Conservation (phyloP, 1,140 invertebrate species). For the Rhizoglyphus robini region DNA sequence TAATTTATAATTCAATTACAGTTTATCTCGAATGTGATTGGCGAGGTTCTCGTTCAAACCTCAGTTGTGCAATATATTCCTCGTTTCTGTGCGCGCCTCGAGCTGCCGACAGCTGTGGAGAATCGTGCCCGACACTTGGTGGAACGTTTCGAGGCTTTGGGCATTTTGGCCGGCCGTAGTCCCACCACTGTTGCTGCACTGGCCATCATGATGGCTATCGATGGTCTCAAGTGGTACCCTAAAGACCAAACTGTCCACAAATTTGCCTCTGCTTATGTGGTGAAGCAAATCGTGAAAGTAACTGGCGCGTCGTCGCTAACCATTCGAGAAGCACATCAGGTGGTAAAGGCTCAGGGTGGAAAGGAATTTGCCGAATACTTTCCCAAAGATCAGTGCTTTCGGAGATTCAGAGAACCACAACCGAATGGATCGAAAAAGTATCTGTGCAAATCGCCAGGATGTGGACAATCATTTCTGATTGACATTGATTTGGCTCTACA, state of each 20-base stretch:
- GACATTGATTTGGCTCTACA: too few relatives aligned
- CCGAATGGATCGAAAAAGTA: too few relatives aligned
- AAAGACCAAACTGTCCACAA: background rate
- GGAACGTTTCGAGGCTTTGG: background rate
- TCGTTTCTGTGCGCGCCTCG: background rate
- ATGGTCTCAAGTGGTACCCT: background rate
- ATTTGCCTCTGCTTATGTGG: background rate
- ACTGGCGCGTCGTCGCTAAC: background rate
- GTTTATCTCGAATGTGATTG: background rate
- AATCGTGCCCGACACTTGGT: background rate
- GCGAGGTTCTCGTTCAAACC: background rate
- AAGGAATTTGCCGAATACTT: too few relatives aligned
- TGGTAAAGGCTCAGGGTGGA: background rate
- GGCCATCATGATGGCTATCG: background rate
- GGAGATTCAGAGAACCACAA: too few relatives aligned
- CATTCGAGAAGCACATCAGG: background rate
- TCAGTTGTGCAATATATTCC: constrained; percentile 1
- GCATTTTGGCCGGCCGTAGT: background rate
- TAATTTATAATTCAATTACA: background rate
- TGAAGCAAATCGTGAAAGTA: background rate
- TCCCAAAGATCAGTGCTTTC: too few relatives aligned
- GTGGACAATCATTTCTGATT: too few relatives aligned
- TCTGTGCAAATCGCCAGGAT: too few relatives aligned
- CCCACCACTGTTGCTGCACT: background rate
- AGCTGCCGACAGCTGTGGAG: background rate